A percentile compares a stretch with the other conserved stretches of the same genome.
These are phyloP conservation scores for Desoria tigrina DNA, from an alignment of 2,888 invertebrate genomes.

Conservation along the genomic window DNA sequence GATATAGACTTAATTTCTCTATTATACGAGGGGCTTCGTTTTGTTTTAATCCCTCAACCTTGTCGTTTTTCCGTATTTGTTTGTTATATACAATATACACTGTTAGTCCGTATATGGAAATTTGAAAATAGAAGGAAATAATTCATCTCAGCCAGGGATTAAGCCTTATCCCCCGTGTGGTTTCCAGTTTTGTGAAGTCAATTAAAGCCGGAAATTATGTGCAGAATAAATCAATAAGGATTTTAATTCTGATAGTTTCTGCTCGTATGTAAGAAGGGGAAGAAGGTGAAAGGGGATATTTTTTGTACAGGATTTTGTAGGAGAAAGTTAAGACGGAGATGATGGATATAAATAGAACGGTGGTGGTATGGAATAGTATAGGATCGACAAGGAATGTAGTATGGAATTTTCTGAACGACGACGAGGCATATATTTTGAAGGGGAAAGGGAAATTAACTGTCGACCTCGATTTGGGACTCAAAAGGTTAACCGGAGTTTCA, in stretches of 20 bases:
- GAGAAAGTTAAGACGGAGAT: neutral
- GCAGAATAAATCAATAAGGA: slow-evolving; percentile 6
- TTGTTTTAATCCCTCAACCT: too few relatives aligned
- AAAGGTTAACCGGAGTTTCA: neutral
- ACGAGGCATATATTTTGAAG: neutral
- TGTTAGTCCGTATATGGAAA: too few relatives aligned
- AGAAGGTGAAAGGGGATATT: neutral
- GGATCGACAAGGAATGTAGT: too few relatives aligned
- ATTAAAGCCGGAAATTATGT: slow-evolving; percentile 1
- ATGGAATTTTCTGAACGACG: too few relatives aligned
- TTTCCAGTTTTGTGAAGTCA: neutral
- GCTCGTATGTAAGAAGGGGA: too few relatives aligned
- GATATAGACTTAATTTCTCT: too few relatives aligned
- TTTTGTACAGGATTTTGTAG: neutral
- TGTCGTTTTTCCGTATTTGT: too few relatives aligned
- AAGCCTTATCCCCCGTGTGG: too few relatives aligned
- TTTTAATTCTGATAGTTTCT: slow-evolving; percentile 2
- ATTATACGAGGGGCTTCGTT: too few relatives aligned
- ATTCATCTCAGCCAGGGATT: neutral
- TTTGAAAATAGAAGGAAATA: slow-evolving; percentile 1
- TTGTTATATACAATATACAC: too few relatives aligned
- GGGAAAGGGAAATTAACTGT: slow-evolving; percentile 2
- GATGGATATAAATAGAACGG: neutral
- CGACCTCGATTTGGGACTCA: neutral
- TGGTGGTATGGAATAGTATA: neutral